A percentile compares a stretch with the other conserved stretches of the same genome.
Conservation (phyloP, 2,797 vertebrate species). For the Tragelaphus oryx region DNA sequence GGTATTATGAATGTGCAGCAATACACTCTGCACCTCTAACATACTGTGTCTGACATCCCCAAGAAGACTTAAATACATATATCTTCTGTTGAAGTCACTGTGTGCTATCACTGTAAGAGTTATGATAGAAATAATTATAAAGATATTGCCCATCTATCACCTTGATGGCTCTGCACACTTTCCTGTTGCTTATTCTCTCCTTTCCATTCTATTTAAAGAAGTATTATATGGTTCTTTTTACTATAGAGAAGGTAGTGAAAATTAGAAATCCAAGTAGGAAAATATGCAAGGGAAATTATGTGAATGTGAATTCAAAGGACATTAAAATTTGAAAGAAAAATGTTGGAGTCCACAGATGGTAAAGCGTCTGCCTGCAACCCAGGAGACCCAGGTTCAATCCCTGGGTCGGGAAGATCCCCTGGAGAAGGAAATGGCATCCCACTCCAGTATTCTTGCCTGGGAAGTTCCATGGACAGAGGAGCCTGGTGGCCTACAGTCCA, state of each 20-base stretch:
- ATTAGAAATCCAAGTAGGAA: slow-evolving; percentile 17
- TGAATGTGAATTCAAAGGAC: background rate
- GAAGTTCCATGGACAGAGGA: no score
- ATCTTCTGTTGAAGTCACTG: slow-evolving; percentile 10
- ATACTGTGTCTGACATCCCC: slow-evolving; percentile 24
- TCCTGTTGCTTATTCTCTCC: background rate
- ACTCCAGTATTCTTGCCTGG: no score
- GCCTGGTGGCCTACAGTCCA: no score
- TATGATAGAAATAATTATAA: slow-evolving; percentile 66
- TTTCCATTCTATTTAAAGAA: slow-evolving; percentile 30
- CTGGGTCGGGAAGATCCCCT: no score
- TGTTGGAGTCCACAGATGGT: background rate
- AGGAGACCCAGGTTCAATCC: no score
- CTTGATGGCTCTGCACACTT: slow-evolving; percentile 14
- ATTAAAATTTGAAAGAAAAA: background rate
- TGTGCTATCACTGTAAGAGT: slow-evolving; percentile 43
- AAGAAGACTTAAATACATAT: slow-evolving; percentile 43
- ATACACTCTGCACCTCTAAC: background rate
- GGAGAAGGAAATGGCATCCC: no score
- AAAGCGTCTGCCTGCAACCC: no score
- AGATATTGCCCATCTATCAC: slow-evolving; percentile 61
- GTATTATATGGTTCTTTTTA: background rate
- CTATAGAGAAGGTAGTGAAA: background rate
- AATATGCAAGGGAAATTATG: background rate
- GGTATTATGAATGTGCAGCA: slow-evolving; percentile 22